Percentiles rank a stretch among this genome's conserved stretches.
Evolutionary conservation across 2,888 invertebrate species (phyloP).

Genomic region (Cerastis rubricosa): DNA sequence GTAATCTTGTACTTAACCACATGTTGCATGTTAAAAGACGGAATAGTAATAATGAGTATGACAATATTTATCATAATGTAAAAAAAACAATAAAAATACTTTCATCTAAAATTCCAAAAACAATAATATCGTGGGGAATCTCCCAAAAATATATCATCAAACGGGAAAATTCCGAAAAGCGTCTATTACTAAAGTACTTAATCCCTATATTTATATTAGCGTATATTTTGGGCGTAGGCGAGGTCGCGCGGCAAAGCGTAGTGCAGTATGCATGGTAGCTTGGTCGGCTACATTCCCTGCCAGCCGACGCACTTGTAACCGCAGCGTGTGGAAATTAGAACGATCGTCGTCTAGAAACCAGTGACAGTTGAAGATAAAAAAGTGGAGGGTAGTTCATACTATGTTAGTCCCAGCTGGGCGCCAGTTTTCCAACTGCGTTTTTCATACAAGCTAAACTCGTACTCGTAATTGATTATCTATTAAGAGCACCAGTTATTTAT

Average conservation of each 20-base stretch:
- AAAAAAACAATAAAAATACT: slow-evolving; percentile 1
- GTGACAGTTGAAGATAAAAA: not conserved
- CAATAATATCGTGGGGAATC: slow-evolving; percentile 41
- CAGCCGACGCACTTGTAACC: slow-evolving; percentile 82
- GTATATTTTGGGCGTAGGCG: slow-evolving; percentile 72
- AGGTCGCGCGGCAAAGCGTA: slow-evolving; percentile 78
- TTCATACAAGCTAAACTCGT: slow-evolving; percentile 8
- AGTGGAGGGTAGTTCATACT: slow-evolving; percentile 3
- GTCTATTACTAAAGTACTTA: slow-evolving; percentile 72
- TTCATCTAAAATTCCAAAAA: slow-evolving; percentile 12
- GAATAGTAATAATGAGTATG: slow-evolving; percentile 29
- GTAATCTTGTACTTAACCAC: slow-evolving; percentile 48
- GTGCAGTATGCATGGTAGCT: slow-evolving; percentile 88
- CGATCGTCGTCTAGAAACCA: not conserved
- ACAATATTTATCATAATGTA: slow-evolving; percentile 33
- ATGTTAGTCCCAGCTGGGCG: slow-evolving; percentile 29
- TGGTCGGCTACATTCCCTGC: slow-evolving; percentile 82
- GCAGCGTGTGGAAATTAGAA: slow-evolving; percentile 76
- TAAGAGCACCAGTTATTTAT: not conserved
- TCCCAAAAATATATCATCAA: slow-evolving; percentile 31
- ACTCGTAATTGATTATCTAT: not conserved
- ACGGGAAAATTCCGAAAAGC: slow-evolving; percentile 46
- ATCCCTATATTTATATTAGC: slow-evolving; percentile 64
- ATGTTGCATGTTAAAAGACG: slow-evolving; percentile 25
- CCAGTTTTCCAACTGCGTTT: slow-evolving; percentile 7